These are phyloP conservation scores for Dicycla oo DNA, from an alignment of 2,888 invertebrate species.

Conservation along the genomic window DNA sequence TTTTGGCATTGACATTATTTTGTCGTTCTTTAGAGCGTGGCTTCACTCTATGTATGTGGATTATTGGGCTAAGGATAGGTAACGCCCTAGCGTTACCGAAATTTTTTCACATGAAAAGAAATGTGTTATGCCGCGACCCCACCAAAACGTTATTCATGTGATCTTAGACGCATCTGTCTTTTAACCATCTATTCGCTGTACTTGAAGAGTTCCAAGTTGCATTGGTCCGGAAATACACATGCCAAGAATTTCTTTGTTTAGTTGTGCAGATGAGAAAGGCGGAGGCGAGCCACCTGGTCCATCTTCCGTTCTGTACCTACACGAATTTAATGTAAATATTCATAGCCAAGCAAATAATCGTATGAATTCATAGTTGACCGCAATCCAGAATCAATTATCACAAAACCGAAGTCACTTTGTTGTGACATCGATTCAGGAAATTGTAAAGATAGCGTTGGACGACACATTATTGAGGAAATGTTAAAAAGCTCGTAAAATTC, in stretches of 20 bases:
- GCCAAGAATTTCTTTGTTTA: conserved; percentile 20
- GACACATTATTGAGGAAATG: conserved; percentile 50
- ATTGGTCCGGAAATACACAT: conserved; percentile 24
- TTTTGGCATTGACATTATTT: conserved; percentile 7
- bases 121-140: neutral
- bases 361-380: neutral
- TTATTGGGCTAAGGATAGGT: neutral
- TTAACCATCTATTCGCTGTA: neutral
- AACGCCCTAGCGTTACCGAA: neutral
- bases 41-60: neutral
- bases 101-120: neutral
- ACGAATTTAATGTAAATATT: neutral
- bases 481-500: conserved; percentile 53
- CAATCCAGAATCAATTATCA: conserved; percentile 13
- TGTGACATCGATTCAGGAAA: conserved; percentile 47
- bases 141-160: neutral
- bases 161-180: conserved; percentile 10
- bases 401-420: conserved; percentile 21
- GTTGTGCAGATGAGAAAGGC: neutral
- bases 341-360: conserved; percentile 1
- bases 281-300: neutral
- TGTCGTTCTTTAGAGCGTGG: neutral
- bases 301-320: neutral
- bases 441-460: conserved; percentile 40
- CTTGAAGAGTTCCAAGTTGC: neutral